Conservation (phyloP, 2,888 invertebrate genomes). For the Cyclophora albipunctata region DNA sequence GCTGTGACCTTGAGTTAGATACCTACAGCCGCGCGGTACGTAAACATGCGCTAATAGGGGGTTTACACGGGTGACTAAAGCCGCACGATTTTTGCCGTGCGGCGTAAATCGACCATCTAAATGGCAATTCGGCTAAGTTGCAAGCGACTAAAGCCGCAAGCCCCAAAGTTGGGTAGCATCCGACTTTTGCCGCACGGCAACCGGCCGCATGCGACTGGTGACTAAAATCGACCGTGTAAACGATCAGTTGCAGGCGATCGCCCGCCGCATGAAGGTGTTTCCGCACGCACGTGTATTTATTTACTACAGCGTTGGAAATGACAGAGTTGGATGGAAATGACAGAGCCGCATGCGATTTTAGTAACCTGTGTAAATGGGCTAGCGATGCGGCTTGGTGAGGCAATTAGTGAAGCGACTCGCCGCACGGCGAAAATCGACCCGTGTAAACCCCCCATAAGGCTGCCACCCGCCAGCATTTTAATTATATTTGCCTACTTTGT, state of each 20-base stretch:
- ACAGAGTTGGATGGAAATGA: constrained; percentile 32
- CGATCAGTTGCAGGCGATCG: constrained; percentile 18
- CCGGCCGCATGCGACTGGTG: constrained; percentile 29
- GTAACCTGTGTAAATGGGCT: constrained; percentile 32
- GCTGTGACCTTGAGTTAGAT: no score
- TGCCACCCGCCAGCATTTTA: no score
- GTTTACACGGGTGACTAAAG: constrained; percentile 28
- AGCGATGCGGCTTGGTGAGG: constrained; percentile 28
- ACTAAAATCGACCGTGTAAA: no score
- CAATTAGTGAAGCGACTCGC: constrained; percentile 23
- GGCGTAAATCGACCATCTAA: constrained; percentile 18
- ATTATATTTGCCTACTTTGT: no score
- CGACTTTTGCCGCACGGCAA: constrained; percentile 31
- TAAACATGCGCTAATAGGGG: no score
- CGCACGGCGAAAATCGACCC: constrained; percentile 37
- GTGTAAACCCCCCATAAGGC: constrained; percentile 18
- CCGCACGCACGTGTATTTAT: no score
- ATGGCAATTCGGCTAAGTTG: constrained; percentile 29
- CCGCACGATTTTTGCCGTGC: constrained; percentile 23
- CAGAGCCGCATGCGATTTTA: constrained; percentile 35
- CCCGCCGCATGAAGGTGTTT: constrained; percentile 13
- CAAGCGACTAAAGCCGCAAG: constrained; percentile 35
- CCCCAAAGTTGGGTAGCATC: constrained; percentile 33
- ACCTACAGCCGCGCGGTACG: no score
- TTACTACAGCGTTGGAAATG: no score